Evolutionary conservation across 2,888 invertebrate species (phyloP).

Genomic region (Parochlus steinenii): DNA sequence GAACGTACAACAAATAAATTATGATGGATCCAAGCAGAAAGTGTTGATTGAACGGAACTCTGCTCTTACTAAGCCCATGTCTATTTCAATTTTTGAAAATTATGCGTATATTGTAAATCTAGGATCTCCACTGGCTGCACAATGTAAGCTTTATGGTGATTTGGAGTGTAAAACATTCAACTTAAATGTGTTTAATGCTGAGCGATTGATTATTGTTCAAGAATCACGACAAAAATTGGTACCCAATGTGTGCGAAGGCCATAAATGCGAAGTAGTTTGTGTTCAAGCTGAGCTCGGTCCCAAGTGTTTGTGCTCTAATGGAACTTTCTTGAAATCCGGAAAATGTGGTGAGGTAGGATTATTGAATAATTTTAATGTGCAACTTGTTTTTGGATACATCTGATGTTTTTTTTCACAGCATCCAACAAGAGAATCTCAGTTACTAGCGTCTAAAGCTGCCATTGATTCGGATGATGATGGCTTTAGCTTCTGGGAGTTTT

Average conservation of each 20-base stretch:
- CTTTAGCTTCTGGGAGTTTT: no score
- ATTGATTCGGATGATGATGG: no score
- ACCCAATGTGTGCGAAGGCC: conserved; percentile 33
- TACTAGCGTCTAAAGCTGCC: no score
- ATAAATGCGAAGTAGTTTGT: conserved; percentile 44
- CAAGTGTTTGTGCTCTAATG: conserved; percentile 40
- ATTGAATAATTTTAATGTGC: not conserved
- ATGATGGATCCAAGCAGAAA: conserved; percentile 32
- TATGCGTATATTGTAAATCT: conserved; percentile 51
- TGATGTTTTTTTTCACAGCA: no score
- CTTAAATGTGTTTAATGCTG: conserved; percentile 31
- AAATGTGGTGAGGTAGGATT: no score
- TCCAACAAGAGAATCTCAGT: no score
- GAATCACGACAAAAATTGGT: conserved; percentile 35
- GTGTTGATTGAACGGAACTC: conserved; percentile 31
- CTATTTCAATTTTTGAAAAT: conserved; percentile 57
- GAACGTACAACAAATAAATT: conserved; percentile 33
- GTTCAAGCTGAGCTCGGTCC: conserved; percentile 33
- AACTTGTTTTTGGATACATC: no score
- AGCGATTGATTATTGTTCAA: conserved; percentile 37
- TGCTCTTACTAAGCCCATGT: conserved; percentile 38
- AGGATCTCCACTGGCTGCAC: conserved; percentile 36
- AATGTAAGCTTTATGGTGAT: conserved; percentile 39
- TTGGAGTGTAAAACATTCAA: conserved; percentile 32
- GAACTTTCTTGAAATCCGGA: conserved; percentile 24